Base-by-base conservation (phyloP, 2,113 vertebrate genomes). In the Axis porcinus region DNA sequence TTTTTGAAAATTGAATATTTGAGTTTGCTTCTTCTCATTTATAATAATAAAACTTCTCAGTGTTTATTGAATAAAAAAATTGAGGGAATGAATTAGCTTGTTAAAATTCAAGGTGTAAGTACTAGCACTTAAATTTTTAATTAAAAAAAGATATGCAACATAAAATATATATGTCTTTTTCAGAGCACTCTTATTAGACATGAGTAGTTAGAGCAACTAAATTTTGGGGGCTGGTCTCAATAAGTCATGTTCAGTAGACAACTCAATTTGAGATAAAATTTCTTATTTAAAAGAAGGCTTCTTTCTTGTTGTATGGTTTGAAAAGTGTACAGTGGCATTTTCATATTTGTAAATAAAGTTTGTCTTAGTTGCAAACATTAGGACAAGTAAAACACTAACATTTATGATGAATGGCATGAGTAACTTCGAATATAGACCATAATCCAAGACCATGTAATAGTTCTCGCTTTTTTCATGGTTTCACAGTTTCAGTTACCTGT, bases 391-490 rank as follows among this genome's bases (percentile, higher is more conserved):
- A 93, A 79, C 57, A 40, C 7, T 47, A 33, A 43, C 14, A 50
- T 57, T 91, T 89, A 55, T 28, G 47, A 25, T 40, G 33, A 57
- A 5, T 78, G 33, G 36, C n/a, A 30, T 14, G 36, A 83, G 30
- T 79, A 40, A 17, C 79, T 85, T 83, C 70, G 57, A 60, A 60
- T 47, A 92, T 40, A 82, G 6, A 19, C 17, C 27, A 36, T 40
- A 16, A 62, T 98, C 85, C 81, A 96, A 88, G 57, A 64, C 95
- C 96, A 95, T 15, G 33, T n/a, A 55, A 8, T 40, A 25, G 33
- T 21, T 83, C 33, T n/a, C 19, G 12, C 50, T 36, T 36, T 55
- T 55, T 55, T 55, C 52, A 83, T 55, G 30, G 47, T 83, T 55
- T 36, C 52, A 83, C 2, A 7, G 33, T 83, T 36, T 83, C 50